Conservation (phyloP, 2,113 vertebrate genomes). For the Mormyrus lacerda region DNA sequence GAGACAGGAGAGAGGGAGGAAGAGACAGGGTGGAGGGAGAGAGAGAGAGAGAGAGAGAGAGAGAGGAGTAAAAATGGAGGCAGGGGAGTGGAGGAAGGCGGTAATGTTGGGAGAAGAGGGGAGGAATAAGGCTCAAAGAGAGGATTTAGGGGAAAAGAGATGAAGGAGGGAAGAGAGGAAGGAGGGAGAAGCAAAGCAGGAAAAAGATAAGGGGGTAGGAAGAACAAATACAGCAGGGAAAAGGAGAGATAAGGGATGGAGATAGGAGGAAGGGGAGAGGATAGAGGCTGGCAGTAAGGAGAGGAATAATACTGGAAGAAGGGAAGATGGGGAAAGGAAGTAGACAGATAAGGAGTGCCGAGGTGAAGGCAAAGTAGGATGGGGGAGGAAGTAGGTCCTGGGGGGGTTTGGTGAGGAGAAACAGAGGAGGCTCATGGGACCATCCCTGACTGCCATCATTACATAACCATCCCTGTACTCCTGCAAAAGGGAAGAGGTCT, state of each 20-base stretch:
- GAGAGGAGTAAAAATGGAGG: not conserved
- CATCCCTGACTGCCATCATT: constrained; percentile 32
- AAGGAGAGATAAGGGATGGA: constrained; percentile 3
- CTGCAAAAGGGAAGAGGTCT: constrained; percentile 19
- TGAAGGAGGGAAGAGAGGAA: not conserved
- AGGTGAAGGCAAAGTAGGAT: constrained; percentile 7
- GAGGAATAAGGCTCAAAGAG: not conserved
- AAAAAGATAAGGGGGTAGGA: constrained; percentile 3
- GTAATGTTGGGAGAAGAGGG: not conserved
- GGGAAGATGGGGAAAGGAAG: not conserved
- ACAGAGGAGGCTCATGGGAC: not conserved
- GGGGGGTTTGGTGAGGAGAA: not conserved
- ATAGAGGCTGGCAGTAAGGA: not conserved
- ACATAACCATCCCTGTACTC: constrained; percentile 44
- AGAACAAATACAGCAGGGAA: constrained; percentile 12
- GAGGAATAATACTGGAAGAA: not conserved
- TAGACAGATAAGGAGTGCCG: not conserved
- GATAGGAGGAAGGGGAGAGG: not conserved
- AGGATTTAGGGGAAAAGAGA: not conserved
- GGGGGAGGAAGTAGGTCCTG: constrained; percentile 16
- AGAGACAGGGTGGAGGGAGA: not conserved
- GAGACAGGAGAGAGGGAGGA: not conserved
- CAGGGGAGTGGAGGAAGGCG: constrained; percentile 8
- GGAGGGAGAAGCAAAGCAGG: not conserved
- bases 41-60: constrained; percentile 1